These are phyloP conservation scores for Lagria hirta DNA, from an alignment of 2,888 invertebrate genomes.

Conservation along the genomic window DNA sequence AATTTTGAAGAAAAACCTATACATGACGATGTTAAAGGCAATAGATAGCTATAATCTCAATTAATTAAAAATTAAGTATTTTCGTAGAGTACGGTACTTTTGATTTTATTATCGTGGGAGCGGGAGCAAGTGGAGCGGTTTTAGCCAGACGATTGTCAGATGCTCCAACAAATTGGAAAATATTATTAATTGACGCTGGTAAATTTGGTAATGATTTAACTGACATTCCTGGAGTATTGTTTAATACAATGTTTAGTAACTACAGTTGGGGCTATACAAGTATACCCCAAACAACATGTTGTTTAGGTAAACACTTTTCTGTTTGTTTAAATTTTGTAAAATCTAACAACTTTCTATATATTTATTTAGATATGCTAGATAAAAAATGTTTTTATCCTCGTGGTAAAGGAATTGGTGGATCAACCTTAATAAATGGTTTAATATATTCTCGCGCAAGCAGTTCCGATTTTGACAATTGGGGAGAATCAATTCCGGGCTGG, in stretches of 20 bases:
- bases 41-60: too few species aligned
- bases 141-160: too few species aligned
- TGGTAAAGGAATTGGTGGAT: conserved; percentile 9
- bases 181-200: conserved; percentile 10
- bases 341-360: neutral
- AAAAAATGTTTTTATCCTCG: conserved; percentile 4
- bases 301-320: conserved; percentile 16
- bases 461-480: conserved; percentile 8
- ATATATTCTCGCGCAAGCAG: conserved; percentile 6
- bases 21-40: too few species aligned
- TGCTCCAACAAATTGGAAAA: conserved; percentile 2
- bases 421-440: conserved; percentile 11
- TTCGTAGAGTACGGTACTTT: too few species aligned
- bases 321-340: neutral
- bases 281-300: conserved; percentile 5
- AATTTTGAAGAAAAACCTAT: too few species aligned
- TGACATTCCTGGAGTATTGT: conserved; percentile 6
- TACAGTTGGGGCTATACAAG: conserved; percentile 10
- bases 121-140: too few species aligned
- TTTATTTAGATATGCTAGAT: neutral
- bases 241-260: neutral
- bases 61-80: too few species aligned
- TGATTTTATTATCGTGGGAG: too few species aligned
- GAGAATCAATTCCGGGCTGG: conserved; percentile 3
- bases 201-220: conserved; percentile 4